Percentiles rank a stretch among this genome's conserved stretches.
phyloP scores from a whole-genome alignment of 2,113 vertebrate species.

The Panthera tigris region DNA sequence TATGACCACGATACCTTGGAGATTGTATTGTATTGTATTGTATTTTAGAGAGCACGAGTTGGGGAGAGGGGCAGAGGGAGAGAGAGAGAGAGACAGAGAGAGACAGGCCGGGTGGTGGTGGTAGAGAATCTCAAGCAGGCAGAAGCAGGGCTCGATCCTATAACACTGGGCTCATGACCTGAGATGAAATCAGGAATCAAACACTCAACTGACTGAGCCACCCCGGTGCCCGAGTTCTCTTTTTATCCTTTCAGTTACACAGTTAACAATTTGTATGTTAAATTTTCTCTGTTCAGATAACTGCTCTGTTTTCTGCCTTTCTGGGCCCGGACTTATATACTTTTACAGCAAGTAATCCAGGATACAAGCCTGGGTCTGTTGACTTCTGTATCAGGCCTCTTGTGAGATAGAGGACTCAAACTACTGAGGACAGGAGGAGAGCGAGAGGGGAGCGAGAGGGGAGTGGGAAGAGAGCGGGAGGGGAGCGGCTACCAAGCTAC shows the following conservation, averaged over 20 bases:
- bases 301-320: not conserved
- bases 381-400: not conserved
- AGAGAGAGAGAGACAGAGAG: too few species aligned
- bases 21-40: too few species aligned
- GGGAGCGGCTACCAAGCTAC: not conserved
- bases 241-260: not conserved
- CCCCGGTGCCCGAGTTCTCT: not conserved
- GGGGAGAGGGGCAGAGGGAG: too few species aligned
- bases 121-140: too few species aligned
- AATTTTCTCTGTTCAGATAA: not conserved
- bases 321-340: not conserved
- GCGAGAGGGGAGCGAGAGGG: not conserved
- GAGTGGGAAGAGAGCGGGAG: not conserved
- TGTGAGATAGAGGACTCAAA: not conserved
- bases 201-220: too few species aligned
- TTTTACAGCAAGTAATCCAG: not conserved
- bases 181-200: too few species aligned
- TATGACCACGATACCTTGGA: not conserved
- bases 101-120: too few species aligned
- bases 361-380: not conserved
- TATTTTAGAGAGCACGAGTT: too few species aligned
- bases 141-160: too few species aligned
- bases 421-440: not conserved
- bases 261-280: not conserved
- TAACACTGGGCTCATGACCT: too few species aligned